These are phyloP conservation scores for Phaethornis superciliosus DNA, from an alignment of 2,113 vertebrate genomes.

Conservation along the genomic window DNA sequence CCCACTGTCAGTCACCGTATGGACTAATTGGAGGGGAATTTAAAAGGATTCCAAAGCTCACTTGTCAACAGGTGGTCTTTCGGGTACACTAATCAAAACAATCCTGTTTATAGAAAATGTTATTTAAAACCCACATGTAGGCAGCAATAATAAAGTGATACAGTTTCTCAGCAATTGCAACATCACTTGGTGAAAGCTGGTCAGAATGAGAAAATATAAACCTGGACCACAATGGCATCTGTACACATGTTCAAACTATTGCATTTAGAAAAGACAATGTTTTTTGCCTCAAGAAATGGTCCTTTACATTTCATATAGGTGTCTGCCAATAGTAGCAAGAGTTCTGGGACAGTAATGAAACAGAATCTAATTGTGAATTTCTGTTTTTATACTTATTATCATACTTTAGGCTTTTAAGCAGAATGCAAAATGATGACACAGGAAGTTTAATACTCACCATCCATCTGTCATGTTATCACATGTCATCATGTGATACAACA, in stretches of 20 bases:
- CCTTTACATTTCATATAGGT: conserved; percentile 55
- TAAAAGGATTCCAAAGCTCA: neutral
- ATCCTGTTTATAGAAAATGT: conserved; percentile 48
- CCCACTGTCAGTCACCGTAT: neutral
- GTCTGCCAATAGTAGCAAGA: conserved; percentile 48
- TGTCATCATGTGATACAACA: too few species aligned
- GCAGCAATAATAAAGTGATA: conserved; percentile 39
- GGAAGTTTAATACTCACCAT: neutral
- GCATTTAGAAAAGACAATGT: conserved; percentile 47
- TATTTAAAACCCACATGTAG: conserved; percentile 55
- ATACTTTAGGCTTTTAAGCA: conserved; percentile 18
- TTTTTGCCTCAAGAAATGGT: conserved; percentile 63
- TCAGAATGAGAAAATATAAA: conserved; percentile 24
- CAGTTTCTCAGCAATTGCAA: conserved; percentile 22
- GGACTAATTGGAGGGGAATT: conserved; percentile 19
- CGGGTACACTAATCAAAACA: conserved; percentile 32
- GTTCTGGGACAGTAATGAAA: conserved; percentile 53
- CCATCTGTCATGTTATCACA: neutral
- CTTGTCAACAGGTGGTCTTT: conserved; percentile 47
- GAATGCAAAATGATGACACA: conserved; percentile 37
- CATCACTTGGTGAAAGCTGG: neutral
- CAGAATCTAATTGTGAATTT: conserved; percentile 35
- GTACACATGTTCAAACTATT: conserved; percentile 29
- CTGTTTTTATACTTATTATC: conserved; percentile 61
- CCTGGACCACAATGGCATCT: conserved; percentile 24